These are phyloP conservation scores for Melipona quadrifasciata DNA, from an alignment of 1,140 invertebrate species.

Conservation along the genomic window DNA sequence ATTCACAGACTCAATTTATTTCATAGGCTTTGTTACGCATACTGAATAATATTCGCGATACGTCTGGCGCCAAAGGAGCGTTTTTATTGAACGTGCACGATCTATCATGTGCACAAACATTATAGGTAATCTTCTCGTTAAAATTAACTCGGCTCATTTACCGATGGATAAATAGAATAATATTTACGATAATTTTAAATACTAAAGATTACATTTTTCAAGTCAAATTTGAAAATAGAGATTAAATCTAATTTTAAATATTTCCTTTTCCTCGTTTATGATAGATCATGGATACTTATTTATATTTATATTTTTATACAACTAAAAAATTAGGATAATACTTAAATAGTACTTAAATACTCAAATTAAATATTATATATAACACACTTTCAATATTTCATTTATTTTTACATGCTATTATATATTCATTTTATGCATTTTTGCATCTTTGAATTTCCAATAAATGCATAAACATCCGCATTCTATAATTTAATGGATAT, in stretches of 20 bases:
- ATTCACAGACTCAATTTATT: conserved; percentile 5
- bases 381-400: too few relatives aligned
- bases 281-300: background rate
- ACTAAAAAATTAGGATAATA: background rate
- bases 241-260: background rate
- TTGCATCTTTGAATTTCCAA: too few relatives aligned
- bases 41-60: conserved; percentile 2
- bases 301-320: background rate
- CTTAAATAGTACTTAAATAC: too few relatives aligned
- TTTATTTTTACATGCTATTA: too few relatives aligned
- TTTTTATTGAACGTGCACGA: conserved; percentile 4
- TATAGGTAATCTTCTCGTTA: conserved; percentile 12
- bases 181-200: too few relatives aligned
- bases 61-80: background rate
- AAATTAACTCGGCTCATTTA: conserved; percentile 15
- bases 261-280: background rate
- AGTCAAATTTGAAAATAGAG: too few relatives aligned
- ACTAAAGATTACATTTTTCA: background rate
- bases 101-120: conserved; percentile 17
- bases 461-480: too few relatives aligned
- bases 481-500: too few relatives aligned
- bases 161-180: background rate
- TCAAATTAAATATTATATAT: too few relatives aligned
- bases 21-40: background rate
- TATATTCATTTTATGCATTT: too few relatives aligned